phyloP scores from a whole-genome alignment of 2,797 vertebrate genomes.

The Paramormyrops hopkinsi region DNA sequence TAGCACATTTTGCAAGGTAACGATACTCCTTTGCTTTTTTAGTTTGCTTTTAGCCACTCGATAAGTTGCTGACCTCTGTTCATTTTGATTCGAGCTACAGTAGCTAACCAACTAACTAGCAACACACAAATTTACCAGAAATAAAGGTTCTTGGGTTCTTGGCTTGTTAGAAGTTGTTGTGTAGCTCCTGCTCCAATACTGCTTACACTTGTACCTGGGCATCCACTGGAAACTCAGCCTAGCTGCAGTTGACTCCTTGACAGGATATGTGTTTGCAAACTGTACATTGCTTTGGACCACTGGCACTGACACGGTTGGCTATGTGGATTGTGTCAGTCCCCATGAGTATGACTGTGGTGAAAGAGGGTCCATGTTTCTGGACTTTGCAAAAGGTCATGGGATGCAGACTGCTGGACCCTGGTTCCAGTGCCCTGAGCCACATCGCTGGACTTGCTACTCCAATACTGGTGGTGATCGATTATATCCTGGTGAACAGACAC shows the following conservation, averaged over 20 bases:
- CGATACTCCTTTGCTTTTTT: not conserved
- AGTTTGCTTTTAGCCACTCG: no score
- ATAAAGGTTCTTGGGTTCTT: no score
- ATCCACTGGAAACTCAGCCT: not conserved
- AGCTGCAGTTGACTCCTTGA: not conserved
- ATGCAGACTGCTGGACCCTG: no score
- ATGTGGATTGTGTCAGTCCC: not conserved
- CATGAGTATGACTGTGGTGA: not conserved
- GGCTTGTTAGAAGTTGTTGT: no score
- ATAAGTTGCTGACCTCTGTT: not conserved
- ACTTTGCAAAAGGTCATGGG: no score
- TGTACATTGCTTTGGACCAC: not conserved
- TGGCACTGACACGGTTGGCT: not conserved
- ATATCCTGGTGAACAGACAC: no score
- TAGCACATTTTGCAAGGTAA: not conserved
- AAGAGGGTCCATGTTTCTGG: no score
- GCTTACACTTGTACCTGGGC: not conserved
- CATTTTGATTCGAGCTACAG: not conserved
- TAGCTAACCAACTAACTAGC: not conserved
- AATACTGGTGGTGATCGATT: no score
- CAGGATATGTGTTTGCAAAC: not conserved
- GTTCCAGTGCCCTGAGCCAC: no score
- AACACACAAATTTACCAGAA: not conserved
- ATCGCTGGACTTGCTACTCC: no score
- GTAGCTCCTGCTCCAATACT: not conserved